Conservation (phyloP, 2,888 invertebrate genomes). For the Drosophila mimetica region DNA sequence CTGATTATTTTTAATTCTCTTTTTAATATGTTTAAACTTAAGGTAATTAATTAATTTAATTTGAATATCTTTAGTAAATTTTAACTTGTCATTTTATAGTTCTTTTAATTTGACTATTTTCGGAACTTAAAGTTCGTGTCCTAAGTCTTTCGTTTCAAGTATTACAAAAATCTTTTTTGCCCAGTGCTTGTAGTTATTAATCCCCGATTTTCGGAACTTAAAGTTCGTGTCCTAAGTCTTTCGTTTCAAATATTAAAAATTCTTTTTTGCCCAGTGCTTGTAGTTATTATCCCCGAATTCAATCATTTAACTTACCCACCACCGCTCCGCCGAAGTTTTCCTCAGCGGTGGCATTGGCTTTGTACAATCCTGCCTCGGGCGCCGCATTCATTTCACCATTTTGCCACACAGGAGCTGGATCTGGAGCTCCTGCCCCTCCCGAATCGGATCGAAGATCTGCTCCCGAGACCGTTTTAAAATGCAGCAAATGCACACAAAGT, state of each 20-base stretch:
- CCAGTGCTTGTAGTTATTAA: too few species aligned
- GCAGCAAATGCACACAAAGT: constrained; percentile 74
- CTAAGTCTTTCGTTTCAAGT: constrained; percentile 17
- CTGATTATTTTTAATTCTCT: too few species aligned
- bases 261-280: background rate
- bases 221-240: constrained; percentile 33
- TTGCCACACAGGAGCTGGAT: constrained; percentile 26
- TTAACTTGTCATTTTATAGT: too few species aligned
- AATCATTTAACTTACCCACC: constrained; percentile 54
- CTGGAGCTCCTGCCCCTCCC: constrained; percentile 25
- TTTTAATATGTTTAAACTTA: too few species aligned
- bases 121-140: constrained; percentile 22
- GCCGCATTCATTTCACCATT: constrained; percentile 39
- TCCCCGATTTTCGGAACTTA: too few species aligned
- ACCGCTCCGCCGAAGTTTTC: constrained; percentile 7
- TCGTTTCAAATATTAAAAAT: background rate
- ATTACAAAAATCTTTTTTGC: background rate
- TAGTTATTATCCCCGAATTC: background rate
- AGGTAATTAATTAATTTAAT: too few species aligned
- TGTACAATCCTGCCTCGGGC: constrained; percentile 26
- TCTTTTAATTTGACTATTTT: too few species aligned
- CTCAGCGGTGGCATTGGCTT: constrained; percentile 48
- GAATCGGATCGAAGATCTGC: constrained; percentile 54
- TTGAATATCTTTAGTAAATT: too few species aligned
- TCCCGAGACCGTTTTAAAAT: constrained; percentile 66